Evolutionary conservation across 2,888 invertebrate genomes (phyloP), one percentile per base, ranked within the genome.

Genomic region (Maniola hyperantus): DNA sequence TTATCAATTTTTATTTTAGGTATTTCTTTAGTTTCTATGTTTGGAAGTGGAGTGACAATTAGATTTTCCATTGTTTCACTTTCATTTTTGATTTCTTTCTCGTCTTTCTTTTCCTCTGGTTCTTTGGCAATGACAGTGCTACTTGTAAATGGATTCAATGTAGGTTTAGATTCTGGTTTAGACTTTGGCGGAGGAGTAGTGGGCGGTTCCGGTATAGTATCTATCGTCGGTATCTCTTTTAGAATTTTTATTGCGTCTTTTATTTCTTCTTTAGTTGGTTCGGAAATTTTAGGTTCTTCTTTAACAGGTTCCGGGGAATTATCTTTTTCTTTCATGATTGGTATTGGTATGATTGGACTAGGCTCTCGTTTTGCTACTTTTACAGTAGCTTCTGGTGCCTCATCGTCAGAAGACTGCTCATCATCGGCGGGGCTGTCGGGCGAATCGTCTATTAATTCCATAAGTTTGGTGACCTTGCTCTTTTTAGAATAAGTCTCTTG

Each of bases 401-500:
- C 91, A 69, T 90, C 90, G 6, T 91, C 91, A 0, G 94, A 94
- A 6, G 91, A 89, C 71, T 90, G 89, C 68, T 94, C 94, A 65
- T 93, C 93, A 69, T 89, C 92, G 62, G 88, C 93, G 53, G 92
- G 89, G 72, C 88, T 84, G 75, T 93, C 92, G 0, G 93, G 93
- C 1, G 92, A 92, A 71, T 93, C 92, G 70, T 92, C 92, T 59
- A 92, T 90, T 48, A 91, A 74, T 74, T 92, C 88, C 59, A 90
- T 81, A 7, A 93, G 77, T 74, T 93, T 91, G 1, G 87, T 85
- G 5, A 91, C 91, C 77, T 91, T 92, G 74, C 83, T 92, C 74
- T 91, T 93, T 72, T 93, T 93, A 0, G 93, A 93, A 73, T 93
- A 93, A 2, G 93, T 93, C 76, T 93, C 92, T 80, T 92, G 92